These are phyloP conservation scores for Siniperca undulata DNA, from an alignment of 2,797 vertebrate genomes.

Conservation along the genomic window DNA sequence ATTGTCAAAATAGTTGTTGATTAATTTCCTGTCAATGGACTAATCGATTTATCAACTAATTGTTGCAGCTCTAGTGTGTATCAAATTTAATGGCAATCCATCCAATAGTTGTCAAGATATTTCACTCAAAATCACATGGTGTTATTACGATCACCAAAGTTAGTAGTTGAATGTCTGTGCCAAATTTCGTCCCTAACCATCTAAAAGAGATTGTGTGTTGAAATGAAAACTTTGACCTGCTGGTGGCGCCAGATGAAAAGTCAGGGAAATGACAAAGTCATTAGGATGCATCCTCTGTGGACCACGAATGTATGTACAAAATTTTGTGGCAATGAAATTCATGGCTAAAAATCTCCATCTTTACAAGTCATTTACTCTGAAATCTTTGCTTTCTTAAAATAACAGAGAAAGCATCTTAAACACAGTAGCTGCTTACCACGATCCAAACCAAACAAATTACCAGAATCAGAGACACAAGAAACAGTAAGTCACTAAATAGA, in stretches of 20 bases:
- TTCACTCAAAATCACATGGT: not conserved
- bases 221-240: not conserved
- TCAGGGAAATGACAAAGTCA: not conserved
- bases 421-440: not conserved
- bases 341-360: not conserved
- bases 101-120: not conserved
- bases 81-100: not conserved
- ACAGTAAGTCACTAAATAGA: not conserved
- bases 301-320: not conserved
- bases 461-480: conserved; percentile 1
- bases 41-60: not conserved
- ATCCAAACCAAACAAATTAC: conserved; percentile 42
- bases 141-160: not conserved
- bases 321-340: not conserved
- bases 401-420: not conserved
- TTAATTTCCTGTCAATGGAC: not conserved
- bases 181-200: not conserved
- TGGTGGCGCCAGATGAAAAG: not conserved
- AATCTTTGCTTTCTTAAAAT: conserved; percentile 20
- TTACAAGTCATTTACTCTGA: conserved; percentile 19
- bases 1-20: not conserved
- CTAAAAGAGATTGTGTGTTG: not conserved
- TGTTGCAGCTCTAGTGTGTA: not conserved
- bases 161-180: not conserved
- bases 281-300: not conserved